These are phyloP conservation scores for Mesoligia furuncula DNA, from an alignment of 2,888 invertebrate genomes.

Conservation along the genomic window DNA sequence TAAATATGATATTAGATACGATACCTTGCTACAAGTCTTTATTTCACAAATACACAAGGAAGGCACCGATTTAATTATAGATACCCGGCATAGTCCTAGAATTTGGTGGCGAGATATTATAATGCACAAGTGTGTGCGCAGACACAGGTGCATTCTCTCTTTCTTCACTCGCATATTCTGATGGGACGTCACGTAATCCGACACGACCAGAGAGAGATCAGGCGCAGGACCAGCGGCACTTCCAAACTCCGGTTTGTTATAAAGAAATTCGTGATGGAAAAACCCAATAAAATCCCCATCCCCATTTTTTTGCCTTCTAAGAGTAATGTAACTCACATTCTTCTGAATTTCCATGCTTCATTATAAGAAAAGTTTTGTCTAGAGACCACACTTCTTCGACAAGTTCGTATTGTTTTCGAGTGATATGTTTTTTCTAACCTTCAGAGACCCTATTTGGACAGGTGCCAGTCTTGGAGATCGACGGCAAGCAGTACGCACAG, in stretches of 20 bases:
- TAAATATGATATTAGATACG: background rate
- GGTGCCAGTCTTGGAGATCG: slow-evolving; percentile 91
- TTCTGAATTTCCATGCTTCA: background rate
- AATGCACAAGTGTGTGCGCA: background rate
- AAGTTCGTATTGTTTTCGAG: background rate
- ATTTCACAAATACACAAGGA: background rate
- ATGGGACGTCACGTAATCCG: background rate
- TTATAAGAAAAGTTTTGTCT: background rate
- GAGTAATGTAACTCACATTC: background rate
- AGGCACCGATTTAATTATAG: slow-evolving; percentile 70
- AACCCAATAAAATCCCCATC: no score
- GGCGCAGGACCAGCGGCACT: background rate
- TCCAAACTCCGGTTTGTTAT: no score
- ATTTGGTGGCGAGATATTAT: background rate
- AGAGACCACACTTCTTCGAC: background rate
- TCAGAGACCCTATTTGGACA: slow-evolving; percentile 89
- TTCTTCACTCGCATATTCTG: background rate
- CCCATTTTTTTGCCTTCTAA: background rate
- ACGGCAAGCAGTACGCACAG: slow-evolving; percentile 91
- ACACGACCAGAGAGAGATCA: background rate
- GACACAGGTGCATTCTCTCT: background rate
- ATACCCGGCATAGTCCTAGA: background rate
- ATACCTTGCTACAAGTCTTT: background rate
- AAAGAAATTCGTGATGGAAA: no score
- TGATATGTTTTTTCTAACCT: background rate